phyloP scores from a whole-genome alignment of 2,797 vertebrate species.

The Chlorospingus flavigularis region DNA sequence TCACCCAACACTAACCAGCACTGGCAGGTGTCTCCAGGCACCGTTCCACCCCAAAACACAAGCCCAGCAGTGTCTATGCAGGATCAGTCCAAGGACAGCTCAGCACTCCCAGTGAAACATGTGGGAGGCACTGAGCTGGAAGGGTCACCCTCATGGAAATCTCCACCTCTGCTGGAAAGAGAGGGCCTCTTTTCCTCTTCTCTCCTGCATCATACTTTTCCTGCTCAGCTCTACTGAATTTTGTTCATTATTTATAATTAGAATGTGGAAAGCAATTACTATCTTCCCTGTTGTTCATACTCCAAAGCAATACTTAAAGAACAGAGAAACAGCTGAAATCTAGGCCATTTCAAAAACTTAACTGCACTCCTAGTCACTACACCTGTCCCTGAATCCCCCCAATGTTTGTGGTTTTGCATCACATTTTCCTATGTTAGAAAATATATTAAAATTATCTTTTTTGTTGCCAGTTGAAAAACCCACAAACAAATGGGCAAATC shows the following conservation, averaged over 20 bases:
- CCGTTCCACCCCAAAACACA: neutral
- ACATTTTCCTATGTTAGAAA: slow-evolving; percentile 31
- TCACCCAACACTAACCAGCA: neutral
- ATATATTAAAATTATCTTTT: neutral
- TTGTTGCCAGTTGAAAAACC: slow-evolving; percentile 31
- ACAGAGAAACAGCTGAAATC: neutral
- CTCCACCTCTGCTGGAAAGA: neutral
- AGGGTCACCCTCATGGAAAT: neutral
- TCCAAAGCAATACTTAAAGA: neutral
- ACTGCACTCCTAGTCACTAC: neutral
- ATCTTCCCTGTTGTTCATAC: neutral
- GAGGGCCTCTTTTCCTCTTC: neutral
- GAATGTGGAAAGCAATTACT: neutral
- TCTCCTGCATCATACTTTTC: neutral
- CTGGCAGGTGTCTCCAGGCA: neutral
- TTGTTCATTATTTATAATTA: neutral
- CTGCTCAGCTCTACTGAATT: neutral
- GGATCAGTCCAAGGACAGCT: neutral
- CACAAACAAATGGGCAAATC: slow-evolving; percentile 30
- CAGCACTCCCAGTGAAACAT: neutral
- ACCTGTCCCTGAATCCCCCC: slow-evolving; percentile 32
- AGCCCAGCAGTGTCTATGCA: neutral
- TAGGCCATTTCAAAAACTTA: neutral
- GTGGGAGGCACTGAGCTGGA: neutral
- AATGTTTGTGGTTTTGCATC: slow-evolving; percentile 25